Conservation (phyloP, 2,888 invertebrate species). For the Brenthis hecate region DNA sequence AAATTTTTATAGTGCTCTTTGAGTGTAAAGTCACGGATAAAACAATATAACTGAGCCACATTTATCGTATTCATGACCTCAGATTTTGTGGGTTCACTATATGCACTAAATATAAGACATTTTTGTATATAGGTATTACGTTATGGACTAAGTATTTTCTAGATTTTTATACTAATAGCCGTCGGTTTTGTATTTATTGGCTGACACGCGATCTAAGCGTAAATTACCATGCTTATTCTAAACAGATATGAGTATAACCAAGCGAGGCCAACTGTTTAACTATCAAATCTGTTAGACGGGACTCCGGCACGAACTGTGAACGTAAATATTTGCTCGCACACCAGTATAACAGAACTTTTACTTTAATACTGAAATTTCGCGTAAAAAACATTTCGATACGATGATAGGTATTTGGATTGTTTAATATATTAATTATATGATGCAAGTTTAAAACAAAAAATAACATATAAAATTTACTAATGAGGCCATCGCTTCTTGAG, state of each 20-base stretch:
- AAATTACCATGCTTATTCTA: constrained; percentile 35
- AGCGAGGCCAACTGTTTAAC: constrained; percentile 43
- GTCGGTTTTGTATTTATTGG: constrained; percentile 25
- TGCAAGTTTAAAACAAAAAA: too few species aligned
- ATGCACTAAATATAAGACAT: not conserved
- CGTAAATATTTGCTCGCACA: constrained; percentile 38
- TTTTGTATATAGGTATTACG: too few species aligned
- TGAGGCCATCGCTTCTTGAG: too few species aligned
- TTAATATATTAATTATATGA: not conserved
- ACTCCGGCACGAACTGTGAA: constrained; percentile 52
- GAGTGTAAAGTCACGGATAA: too few species aligned
- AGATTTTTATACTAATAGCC: not conserved
- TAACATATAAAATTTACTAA: too few species aligned
- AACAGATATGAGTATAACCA: constrained; percentile 31
- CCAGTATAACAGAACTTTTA: constrained; percentile 15
- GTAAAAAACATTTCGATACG: not conserved
- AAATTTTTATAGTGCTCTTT: too few species aligned
- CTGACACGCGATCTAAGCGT: constrained; percentile 34
- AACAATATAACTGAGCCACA: too few species aligned
- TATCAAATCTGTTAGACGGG: constrained; percentile 50
- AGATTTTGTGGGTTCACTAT: too few species aligned
- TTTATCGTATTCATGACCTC: too few species aligned
- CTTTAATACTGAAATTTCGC: constrained; percentile 1
- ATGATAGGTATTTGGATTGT: not conserved
- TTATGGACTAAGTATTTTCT: not conserved